phyloP scores from a whole-genome alignment of 2,113 vertebrate genomes.

The Brevimyrus niger region DNA sequence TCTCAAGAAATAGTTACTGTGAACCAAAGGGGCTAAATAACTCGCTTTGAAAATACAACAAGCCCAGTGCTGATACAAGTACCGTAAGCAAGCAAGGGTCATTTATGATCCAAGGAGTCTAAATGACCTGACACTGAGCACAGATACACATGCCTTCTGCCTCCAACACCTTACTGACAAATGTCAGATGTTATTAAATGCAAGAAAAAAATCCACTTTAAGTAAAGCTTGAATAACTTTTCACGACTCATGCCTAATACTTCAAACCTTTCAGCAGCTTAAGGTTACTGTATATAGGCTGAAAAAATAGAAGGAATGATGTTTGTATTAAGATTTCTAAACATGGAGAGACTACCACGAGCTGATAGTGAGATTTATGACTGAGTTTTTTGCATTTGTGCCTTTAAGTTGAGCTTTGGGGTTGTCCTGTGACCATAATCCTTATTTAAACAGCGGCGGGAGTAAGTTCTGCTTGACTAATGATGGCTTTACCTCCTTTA shows the following conservation, averaged over 20 bases:
- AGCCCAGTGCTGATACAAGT: conserved; percentile 29
- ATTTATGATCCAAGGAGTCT: not conserved
- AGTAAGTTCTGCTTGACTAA: conserved; percentile 20
- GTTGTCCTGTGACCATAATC: conserved; percentile 8
- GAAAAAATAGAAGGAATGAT: conserved; percentile 41
- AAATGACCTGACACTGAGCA: not conserved
- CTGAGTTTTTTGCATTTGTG: conserved; percentile 26
- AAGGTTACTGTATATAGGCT: conserved; percentile 52
- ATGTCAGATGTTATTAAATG: conserved; percentile 61
- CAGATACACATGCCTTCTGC: conserved; percentile 27
- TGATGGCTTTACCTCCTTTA: conserved; percentile 18
- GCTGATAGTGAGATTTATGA: conserved; percentile 45
- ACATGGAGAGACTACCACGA: conserved; percentile 42
- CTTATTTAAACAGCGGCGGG: conserved; percentile 30
- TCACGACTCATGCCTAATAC: conserved; percentile 51
- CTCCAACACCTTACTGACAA: conserved; percentile 31
- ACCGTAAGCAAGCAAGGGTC: conserved; percentile 26
- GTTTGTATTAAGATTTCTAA: conserved; percentile 49
- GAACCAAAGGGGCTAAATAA: not conserved
- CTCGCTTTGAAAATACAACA: not conserved
- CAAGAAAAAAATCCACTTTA: conserved; percentile 28
- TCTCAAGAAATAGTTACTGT: not conserved
- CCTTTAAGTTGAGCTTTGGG: conserved; percentile 33
- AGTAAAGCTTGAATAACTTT: conserved; percentile 37
- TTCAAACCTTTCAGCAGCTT: conserved; percentile 51